Conservation (phyloP, 2,113 vertebrate genomes). For the Polypterus bichir region DNA sequence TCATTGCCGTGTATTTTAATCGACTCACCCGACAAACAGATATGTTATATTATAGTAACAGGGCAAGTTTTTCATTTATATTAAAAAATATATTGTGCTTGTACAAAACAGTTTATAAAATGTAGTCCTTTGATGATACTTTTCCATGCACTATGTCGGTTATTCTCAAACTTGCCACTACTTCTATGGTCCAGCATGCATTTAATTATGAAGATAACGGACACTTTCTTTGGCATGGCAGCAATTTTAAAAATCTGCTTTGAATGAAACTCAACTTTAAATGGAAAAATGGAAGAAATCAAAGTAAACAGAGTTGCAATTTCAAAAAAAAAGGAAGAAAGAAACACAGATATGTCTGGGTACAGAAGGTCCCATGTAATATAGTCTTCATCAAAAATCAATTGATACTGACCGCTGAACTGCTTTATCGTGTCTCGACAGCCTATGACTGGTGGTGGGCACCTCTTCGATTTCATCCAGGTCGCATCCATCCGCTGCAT, state of each 20-base stretch:
- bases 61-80: constrained; percentile 30
- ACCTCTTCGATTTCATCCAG: constrained; percentile 91
- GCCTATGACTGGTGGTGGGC: constrained; percentile 93
- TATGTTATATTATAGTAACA: constrained; percentile 12
- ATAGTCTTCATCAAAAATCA: constrained; percentile 67
- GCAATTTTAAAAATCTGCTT: constrained; percentile 23
- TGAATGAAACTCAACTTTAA: constrained; percentile 22
- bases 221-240: constrained; percentile 25
- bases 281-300: constrained; percentile 20
- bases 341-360: constrained; percentile 27
- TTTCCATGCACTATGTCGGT: neutral
- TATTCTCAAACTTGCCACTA: constrained; percentile 8
- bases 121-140: constrained; percentile 1
- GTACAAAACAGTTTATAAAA: too few species aligned
- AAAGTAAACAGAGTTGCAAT: constrained; percentile 12
- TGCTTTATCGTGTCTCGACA: constrained; percentile 89
- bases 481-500: constrained; percentile 76
- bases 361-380: constrained; percentile 37
- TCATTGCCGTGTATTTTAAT: too few species aligned
- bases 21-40: too few species aligned
- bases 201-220: neutral
- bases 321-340: constrained; percentile 27
- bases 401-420: constrained; percentile 98
- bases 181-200: constrained; percentile 24
- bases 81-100: constrained; percentile 14